Conservation (phyloP, 64 coral and sea anemone species). For the Pocillopora damicornis region DNA sequence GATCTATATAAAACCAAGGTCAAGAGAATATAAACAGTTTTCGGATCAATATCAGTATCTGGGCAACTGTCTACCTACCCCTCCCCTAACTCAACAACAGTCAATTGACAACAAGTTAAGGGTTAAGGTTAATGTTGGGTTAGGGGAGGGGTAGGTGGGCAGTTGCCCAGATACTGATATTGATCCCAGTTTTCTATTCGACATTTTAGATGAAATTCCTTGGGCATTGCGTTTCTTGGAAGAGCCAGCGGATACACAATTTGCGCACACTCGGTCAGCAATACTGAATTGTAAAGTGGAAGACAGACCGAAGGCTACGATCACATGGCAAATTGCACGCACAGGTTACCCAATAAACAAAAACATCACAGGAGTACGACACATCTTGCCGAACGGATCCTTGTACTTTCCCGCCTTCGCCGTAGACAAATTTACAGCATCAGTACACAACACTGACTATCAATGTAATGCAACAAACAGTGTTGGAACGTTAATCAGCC, state of each 20-base stretch:
- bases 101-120: no score
- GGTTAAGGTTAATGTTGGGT: no score
- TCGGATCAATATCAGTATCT: no score
- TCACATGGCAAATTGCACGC: conserved; percentile 68
- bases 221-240: conserved; percentile 66
- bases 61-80: no score
- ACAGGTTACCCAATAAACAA: neutral
- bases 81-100: no score
- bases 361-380: conserved; percentile 69
- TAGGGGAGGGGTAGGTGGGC: no score
- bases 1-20: no score
- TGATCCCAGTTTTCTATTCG: no score
- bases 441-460: conserved; percentile 61
- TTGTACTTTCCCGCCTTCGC: conserved; percentile 80
- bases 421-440: conserved; percentile 35
- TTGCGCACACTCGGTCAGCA: conserved; percentile 82
- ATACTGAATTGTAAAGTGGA: conserved; percentile 65
- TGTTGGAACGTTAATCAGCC: conserved; percentile 61
- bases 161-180: no score
- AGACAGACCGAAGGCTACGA: conserved; percentile 46
- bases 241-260: conserved; percentile 84
- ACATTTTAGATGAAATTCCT: conserved; percentile 22
- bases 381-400: conserved; percentile 68
- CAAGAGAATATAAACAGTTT: no score
- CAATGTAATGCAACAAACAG: conserved; percentile 70